These are phyloP conservation scores for Hoplodrina blanda DNA, from an alignment of 2,888 invertebrate species.

Conservation along the genomic window DNA sequence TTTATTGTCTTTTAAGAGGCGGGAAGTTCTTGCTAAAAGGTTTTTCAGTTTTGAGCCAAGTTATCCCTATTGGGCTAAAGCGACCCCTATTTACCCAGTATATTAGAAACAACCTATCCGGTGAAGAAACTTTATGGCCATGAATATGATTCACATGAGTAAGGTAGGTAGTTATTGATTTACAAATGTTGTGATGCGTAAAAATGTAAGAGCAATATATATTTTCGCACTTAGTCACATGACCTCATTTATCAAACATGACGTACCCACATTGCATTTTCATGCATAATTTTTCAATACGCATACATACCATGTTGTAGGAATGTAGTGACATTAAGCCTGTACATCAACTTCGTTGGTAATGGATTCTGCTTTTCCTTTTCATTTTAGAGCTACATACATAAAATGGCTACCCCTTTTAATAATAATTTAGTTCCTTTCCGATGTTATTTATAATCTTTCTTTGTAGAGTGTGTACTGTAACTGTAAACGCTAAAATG, in stretches of 20 bases:
- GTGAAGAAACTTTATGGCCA: too few species aligned
- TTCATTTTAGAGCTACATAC: neutral
- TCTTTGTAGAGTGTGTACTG: neutral
- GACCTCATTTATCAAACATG: constrained; percentile 36
- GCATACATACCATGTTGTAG: constrained; percentile 1
- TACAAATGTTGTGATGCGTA: neutral
- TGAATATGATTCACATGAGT: neutral
- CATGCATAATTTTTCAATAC: constrained; percentile 25
- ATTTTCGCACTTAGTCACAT: neutral
- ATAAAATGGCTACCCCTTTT: neutral
- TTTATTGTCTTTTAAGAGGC: too few species aligned
- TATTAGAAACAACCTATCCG: too few species aligned
- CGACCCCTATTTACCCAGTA: too few species aligned
- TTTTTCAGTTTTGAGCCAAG: too few species aligned
- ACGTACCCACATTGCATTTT: constrained; percentile 41
- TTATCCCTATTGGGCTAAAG: too few species aligned
- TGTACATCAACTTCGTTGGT: constrained; percentile 6
- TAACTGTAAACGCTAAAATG: neutral
- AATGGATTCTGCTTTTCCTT: constrained; percentile 24
- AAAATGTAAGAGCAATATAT: constrained; percentile 23
- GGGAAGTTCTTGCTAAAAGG: too few species aligned
- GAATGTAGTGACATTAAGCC: constrained; percentile 14
- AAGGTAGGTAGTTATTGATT: neutral
- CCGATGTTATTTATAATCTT: neutral
- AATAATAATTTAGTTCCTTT: too few species aligned